Conservation (phyloP, 2,113 vertebrate species). For the Bombycilla garrulus region DNA sequence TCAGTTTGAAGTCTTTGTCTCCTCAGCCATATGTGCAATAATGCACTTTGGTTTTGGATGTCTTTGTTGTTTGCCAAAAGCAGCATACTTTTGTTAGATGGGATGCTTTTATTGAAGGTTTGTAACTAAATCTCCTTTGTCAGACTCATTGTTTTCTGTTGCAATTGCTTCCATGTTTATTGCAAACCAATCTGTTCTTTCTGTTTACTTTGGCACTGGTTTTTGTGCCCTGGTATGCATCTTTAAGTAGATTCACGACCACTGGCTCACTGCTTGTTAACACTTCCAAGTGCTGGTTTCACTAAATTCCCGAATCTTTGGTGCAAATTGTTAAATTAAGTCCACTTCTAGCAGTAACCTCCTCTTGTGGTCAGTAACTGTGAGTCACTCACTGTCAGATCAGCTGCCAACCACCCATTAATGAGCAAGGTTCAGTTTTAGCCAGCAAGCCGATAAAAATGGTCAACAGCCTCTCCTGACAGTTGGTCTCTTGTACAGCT, state of each 20-base stretch:
- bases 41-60: not conserved
- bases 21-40: not conserved
- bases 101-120: not conserved
- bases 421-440: not conserved
- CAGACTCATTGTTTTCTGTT: not conserved
- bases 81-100: not conserved
- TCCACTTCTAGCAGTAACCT: not conserved
- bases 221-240: slow-evolving; percentile 5
- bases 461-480: not conserved
- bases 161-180: slow-evolving; percentile 39
- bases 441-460: not conserved
- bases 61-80: not conserved
- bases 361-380: not conserved
- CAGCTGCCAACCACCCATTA: not conserved
- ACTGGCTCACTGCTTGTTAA: slow-evolving; percentile 1
- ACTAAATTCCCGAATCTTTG: not conserved
- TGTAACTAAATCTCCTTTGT: not conserved
- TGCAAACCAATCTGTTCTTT: slow-evolving; percentile 16
- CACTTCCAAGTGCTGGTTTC: slow-evolving; percentile 24
- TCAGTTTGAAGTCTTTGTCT: not conserved
- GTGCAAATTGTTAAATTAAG: not conserved
- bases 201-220: slow-evolving; percentile 19
- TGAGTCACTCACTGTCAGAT: not conserved
- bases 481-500: not conserved
- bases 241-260: not conserved